Conservation (phyloP, 1,140 invertebrate species). For the Aphaenogaster ashmeadi region DNA sequence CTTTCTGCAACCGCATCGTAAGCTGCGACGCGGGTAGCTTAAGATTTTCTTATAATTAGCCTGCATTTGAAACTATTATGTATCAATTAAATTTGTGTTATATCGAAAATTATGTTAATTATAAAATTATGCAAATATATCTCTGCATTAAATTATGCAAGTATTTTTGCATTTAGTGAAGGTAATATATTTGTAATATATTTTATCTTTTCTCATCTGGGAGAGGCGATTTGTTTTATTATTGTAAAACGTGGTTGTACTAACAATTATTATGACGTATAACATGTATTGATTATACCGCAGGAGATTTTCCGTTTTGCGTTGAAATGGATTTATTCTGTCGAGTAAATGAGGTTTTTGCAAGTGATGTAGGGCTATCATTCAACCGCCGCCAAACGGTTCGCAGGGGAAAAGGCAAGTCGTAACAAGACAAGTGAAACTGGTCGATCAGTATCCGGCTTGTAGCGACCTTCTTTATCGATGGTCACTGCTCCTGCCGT, state of each 20-base stretch:
- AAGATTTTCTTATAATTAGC: slow-evolving; percentile 4
- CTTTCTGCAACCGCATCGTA: slow-evolving; percentile 2
- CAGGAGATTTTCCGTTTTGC: not conserved
- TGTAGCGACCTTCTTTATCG: slow-evolving; percentile 54
- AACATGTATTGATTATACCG: not conserved
- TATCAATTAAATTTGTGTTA: not conserved
- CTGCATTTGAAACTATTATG: not conserved
- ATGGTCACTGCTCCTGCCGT: not conserved
- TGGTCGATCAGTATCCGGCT: slow-evolving; percentile 45
- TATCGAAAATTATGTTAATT: not conserved
- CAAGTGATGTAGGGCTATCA: slow-evolving; percentile 42
- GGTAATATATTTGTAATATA: not conserved
- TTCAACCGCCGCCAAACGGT: slow-evolving; percentile 40
- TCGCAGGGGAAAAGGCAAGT: not conserved
- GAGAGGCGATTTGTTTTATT: not conserved
- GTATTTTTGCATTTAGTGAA: not conserved
- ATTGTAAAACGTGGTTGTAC: not conserved
- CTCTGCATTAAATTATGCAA: no score
- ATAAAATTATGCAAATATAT: not conserved
- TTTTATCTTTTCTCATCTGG: not conserved
- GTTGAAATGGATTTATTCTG: not conserved
- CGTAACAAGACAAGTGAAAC: slow-evolving; percentile 7
- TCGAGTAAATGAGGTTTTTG: not conserved
- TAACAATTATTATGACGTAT: not conserved
- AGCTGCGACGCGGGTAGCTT: not conserved